Evolutionary conservation across 2,113 vertebrate genomes (phyloP).

Genomic region (Nestor notabilis): DNA sequence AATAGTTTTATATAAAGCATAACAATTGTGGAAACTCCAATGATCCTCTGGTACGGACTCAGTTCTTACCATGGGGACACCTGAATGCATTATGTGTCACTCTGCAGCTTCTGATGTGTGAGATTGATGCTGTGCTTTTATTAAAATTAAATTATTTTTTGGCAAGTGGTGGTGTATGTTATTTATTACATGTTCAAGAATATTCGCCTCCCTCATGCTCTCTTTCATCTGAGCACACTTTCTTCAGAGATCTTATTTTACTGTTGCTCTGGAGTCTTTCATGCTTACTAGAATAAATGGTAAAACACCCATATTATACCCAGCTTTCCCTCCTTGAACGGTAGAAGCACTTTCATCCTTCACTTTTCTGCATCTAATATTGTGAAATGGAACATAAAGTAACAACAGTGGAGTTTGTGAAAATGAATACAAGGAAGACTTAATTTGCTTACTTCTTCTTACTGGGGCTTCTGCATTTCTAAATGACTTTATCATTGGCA

Average conservation of each 20-base stretch:
- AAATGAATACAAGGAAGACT: neutral
- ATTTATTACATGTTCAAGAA: neutral
- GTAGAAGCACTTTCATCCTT: neutral
- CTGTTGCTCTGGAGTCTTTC: neutral
- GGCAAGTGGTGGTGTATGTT: neutral
- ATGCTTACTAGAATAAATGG: neutral
- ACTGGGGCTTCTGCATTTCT: neutral
- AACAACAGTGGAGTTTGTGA: neutral
- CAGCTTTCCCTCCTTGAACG: neutral
- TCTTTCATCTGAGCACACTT: neutral
- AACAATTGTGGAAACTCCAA: neutral
- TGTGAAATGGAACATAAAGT: neutral
- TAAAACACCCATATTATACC: neutral
- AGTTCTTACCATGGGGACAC: neutral
- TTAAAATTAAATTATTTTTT: constrained; percentile 61
- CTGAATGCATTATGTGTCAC: neutral
- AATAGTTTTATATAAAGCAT: neutral
- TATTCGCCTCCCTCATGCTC: neutral
- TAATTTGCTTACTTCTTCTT: neutral
- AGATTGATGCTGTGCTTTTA: neutral
- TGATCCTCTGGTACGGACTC: neutral
- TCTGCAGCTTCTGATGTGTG: neutral
- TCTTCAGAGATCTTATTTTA: neutral
- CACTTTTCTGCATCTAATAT: neutral
- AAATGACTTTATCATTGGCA: accelerated